phyloP scores from a whole-genome alignment of 2,888 invertebrate genomes.

The Achlya flavicornis region DNA sequence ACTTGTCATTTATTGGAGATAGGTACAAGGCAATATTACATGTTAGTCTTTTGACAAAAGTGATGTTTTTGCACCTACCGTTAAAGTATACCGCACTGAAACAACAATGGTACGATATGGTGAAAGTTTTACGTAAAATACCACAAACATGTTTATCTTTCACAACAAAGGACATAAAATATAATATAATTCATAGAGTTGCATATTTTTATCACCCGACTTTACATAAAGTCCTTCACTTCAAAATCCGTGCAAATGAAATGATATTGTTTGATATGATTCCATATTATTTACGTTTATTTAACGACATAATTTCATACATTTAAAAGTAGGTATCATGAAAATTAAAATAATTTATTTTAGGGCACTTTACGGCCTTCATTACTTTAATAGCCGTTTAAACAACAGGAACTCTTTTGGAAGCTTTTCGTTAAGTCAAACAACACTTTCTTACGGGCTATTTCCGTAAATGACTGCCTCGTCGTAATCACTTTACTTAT shows the following conservation, averaged over 20 bases:
- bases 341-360: not conserved
- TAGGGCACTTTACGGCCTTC: constrained; percentile 19
- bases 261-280: not conserved
- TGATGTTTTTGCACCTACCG: too few relatives aligned
- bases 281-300: not conserved
- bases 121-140: too few relatives aligned
- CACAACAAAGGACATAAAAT: not conserved
- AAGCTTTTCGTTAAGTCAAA: constrained; percentile 23
- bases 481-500: constrained; percentile 13
- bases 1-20: too few relatives aligned
- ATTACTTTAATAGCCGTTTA: constrained; percentile 23
- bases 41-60: too few relatives aligned
- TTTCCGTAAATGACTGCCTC: constrained; percentile 17
- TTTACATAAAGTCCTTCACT: constrained; percentile 1
- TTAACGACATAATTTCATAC: too few relatives aligned
- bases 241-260: not conserved
- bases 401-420: constrained; percentile 17
- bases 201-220: not conserved
- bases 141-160: not conserved
- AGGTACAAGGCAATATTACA: too few relatives aligned
- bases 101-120: too few relatives aligned
- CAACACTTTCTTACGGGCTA: constrained; percentile 14
- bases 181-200: not conserved
- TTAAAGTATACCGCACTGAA: too few relatives aligned
- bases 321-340: not conserved